Base-by-base conservation (phyloP, 2,888 invertebrate species). In the Antheraea yamamai region DNA sequence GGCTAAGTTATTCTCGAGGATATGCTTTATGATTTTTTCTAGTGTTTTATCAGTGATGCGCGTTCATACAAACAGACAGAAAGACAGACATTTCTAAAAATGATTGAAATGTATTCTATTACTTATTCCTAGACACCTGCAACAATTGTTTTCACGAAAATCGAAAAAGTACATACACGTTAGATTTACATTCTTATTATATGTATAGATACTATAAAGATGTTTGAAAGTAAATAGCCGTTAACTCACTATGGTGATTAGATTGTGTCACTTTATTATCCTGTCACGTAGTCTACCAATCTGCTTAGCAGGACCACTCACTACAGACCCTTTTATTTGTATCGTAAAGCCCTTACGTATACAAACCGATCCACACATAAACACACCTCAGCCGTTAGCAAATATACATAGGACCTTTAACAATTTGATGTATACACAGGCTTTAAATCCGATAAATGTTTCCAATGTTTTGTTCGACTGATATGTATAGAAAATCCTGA, bases 281-380 rank as follows among this genome's bases (percentile, higher is more conserved):
- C 76, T 75, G 90, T 92, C 93, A 93, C 93, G 93, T 91, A 86
- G 78, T 80, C 82, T 39, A 78, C 83, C 92, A 92, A 93, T 92
- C 93, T 93, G 92, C 92, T 93, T 92, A 93, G 90, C 84, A 87
- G 88, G 90, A 91, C 92, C 92, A 92, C 91, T 92, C 87, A 87
- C 85, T 83, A 83, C 83, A 83, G 87, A 88, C 89, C 91, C 91
- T 89, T 91, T 90, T 91, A 90, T 91, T 89, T 88, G 89, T 88
- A 86, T 85, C 88, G 82, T 87, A 86, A 88, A 89, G 85, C 85
- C 87, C 87, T 89, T 87, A 84, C 87, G 91, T 85, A 90, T 86
- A 90, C 86, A 88, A 89, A 89, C 88, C 88, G 89, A 91, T 91
- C 90, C 86, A 78, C 83, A 89, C 87, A 89, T 89, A 91, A 91